Percentiles rank a stretch among this genome's conserved stretches.
These are phyloP conservation scores for Melanotaenia maccullochi DNA, from an alignment of 2,797 vertebrate species.

Conservation along the genomic window DNA sequence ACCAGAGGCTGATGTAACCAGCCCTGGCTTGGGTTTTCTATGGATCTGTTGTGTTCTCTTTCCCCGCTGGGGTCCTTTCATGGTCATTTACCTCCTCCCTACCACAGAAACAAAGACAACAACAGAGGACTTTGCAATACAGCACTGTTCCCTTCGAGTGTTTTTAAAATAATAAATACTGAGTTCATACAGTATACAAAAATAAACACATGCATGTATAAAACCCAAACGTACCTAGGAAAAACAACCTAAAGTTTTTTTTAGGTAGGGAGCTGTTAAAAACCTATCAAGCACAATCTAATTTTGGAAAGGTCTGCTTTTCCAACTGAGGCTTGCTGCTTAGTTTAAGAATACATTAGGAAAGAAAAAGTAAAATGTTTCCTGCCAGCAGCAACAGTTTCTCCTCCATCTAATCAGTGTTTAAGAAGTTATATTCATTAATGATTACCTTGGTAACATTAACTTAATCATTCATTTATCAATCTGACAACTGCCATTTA, in stretches of 20 bases:
- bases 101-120: slow-evolving; percentile 69
- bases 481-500: slow-evolving; percentile 17
- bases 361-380: slow-evolving; percentile 27
- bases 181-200: slow-evolving; percentile 16
- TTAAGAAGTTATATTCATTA: slow-evolving; percentile 11
- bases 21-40: slow-evolving; percentile 65
- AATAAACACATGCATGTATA: background rate
- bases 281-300: slow-evolving; percentile 43
- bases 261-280: slow-evolving; percentile 53
- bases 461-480: slow-evolving; percentile 10
- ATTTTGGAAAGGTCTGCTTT: slow-evolving; percentile 46
- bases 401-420: background rate
- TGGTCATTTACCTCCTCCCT: slow-evolving; percentile 77
- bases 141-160: slow-evolving; percentile 69
- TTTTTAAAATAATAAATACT: slow-evolving; percentile 64
- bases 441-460: slow-evolving; percentile 6
- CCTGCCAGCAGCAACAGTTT: slow-evolving; percentile 11
- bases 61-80: slow-evolving; percentile 73
- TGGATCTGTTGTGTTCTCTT: slow-evolving; percentile 72
- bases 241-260: slow-evolving; percentile 44
- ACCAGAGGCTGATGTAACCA: slow-evolving; percentile 60
- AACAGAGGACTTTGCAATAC: slow-evolving; percentile 63
- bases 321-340: slow-evolving; percentile 39
- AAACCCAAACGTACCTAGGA: background rate
- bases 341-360: slow-evolving; percentile 36